Conservation (phyloP, 2,888 invertebrate species). For the Scrobipalpa atriplicella region DNA sequence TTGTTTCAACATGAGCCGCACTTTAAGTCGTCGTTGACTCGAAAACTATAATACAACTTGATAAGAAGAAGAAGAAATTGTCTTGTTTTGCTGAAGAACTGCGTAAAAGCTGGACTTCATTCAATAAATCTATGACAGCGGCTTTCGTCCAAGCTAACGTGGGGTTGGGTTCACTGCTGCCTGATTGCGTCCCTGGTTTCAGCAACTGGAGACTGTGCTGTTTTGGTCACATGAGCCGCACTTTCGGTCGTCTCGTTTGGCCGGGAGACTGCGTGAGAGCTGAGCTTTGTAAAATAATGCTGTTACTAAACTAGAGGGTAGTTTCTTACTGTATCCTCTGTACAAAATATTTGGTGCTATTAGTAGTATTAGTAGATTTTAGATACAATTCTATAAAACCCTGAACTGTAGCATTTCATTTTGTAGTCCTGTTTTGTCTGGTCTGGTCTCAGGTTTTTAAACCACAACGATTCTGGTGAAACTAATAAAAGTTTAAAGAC, state of each 20-base stretch:
- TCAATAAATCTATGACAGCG: too few species aligned
- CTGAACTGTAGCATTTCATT: not conserved
- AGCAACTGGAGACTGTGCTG: slow-evolving; percentile 56
- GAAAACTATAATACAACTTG: too few species aligned
- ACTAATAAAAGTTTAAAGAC: too few species aligned
- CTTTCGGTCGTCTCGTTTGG: slow-evolving; percentile 62
- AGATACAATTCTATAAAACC: too few species aligned
- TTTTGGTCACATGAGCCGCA: slow-evolving; percentile 70
- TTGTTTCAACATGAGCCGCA: too few species aligned
- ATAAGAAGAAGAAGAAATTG: too few species aligned
- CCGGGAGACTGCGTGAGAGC: slow-evolving; percentile 41
- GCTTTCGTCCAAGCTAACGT: too few species aligned
- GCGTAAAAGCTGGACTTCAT: too few species aligned
- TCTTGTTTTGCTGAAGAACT: too few species aligned
- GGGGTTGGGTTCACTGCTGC: not conserved
- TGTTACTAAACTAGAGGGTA: slow-evolving; percentile 2
- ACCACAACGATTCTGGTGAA: too few species aligned
- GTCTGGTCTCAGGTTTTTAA: not conserved
- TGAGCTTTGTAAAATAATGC: slow-evolving; percentile 58
- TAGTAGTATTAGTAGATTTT: not conserved
- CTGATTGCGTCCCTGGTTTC: slow-evolving; percentile 22
- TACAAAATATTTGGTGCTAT: not conserved
- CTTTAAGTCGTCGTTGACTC: too few species aligned
- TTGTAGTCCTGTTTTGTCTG: too few species aligned
- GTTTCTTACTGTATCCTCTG: not conserved